Conservation (phyloP, 2,797 vertebrate genomes). For the Enoplosus armatus region DNA sequence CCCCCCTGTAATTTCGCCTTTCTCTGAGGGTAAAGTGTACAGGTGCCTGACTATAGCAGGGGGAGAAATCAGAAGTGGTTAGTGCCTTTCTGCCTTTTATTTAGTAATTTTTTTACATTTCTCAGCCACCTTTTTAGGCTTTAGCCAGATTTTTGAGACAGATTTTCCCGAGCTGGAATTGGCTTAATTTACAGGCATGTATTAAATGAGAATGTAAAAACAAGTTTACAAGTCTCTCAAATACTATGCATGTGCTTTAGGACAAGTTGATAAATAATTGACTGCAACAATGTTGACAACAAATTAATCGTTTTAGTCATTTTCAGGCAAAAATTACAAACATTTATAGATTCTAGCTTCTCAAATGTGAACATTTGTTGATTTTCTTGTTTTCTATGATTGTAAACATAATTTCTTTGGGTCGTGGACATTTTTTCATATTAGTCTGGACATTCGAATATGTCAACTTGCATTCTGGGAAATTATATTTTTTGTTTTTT, state of each 20-base stretch:
- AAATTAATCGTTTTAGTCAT: background rate
- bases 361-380: background rate
- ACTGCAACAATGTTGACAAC: background rate
- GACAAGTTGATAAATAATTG: background rate
- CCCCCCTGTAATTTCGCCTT: constrained; percentile 47
- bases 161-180: constrained; percentile 20
- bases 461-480: background rate
- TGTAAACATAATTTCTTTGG: background rate
- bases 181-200: background rate
- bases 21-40: constrained; percentile 52
- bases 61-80: constrained; percentile 27
- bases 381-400: background rate
- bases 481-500: too few relatives aligned
- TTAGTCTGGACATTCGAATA: background rate
- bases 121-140: constrained; percentile 8
- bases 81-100: constrained; percentile 33
- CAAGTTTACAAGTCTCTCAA: background rate
- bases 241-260: background rate
- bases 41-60: constrained; percentile 37
- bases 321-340: background rate
- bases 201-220: constrained; percentile 2
- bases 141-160: constrained; percentile 21
- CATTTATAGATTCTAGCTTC: background rate
- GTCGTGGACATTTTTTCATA: background rate
- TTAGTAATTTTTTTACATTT: constrained; percentile 43